Percentiles rank a stretch among this genome's conserved stretches.
Conservation (phyloP, 1,140 invertebrate genomes). For the Zaprionus gabonicus region DNA sequence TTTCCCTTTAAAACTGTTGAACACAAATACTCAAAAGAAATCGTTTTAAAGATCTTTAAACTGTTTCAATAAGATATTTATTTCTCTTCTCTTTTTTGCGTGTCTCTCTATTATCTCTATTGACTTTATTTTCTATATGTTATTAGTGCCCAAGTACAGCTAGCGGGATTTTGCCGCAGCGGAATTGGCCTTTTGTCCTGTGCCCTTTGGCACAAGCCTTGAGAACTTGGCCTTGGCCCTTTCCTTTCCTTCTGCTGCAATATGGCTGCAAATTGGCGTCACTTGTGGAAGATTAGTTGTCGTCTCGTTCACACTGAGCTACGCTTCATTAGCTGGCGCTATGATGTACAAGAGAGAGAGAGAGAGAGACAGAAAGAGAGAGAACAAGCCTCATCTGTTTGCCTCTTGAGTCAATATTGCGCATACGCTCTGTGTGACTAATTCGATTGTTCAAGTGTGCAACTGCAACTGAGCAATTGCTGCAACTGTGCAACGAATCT, state of each 20-base stretch:
- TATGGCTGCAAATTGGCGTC: neutral
- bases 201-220: constrained; percentile 4
- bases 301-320: constrained; percentile 2
- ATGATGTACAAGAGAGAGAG: neutral
- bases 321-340: constrained; percentile 17
- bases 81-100: too few relatives aligned
- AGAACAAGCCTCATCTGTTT: neutral
- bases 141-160: neutral
- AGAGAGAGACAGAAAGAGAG: neutral
- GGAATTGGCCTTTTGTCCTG: neutral
- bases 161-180: neutral
- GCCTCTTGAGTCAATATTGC: constrained; percentile 14
- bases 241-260: neutral
- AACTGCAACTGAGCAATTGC: neutral
- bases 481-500: constrained; percentile 20
- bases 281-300: constrained; percentile 14
- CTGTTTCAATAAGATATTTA: neutral
- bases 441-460: constrained; percentile 24
- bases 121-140: neutral
- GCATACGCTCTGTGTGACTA: constrained; percentile 38
- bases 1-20: too few relatives aligned
- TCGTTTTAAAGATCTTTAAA: neutral
- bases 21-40: neutral
- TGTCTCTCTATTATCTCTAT: too few relatives aligned
- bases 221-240: constrained; percentile 4